phyloP scores from a whole-genome alignment of 2,797 vertebrate species.

The Coracias cyanogaster region DNA sequence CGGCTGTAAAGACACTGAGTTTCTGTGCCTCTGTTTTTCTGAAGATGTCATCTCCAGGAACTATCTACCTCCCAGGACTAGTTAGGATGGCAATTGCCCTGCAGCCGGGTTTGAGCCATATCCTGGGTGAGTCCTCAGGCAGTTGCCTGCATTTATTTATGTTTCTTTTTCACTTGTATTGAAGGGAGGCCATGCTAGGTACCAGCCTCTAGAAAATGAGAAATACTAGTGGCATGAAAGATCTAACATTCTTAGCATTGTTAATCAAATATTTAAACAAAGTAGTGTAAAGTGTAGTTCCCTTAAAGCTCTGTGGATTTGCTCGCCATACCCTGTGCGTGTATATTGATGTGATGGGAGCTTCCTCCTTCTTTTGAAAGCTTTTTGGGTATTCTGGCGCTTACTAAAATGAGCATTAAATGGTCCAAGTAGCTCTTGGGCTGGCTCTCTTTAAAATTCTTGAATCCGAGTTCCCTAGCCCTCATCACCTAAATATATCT shows the following conservation, averaged over 20 bases:
- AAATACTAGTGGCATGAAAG: background rate
- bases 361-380: background rate
- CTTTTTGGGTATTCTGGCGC: background rate
- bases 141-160: background rate
- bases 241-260: background rate
- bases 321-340: background rate
- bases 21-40: background rate
- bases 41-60: background rate
- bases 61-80: background rate
- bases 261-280: background rate
- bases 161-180: background rate
- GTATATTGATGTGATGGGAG: background rate
- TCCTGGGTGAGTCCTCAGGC: background rate
- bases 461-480: background rate
- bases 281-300: background rate
- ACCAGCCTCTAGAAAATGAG: background rate
- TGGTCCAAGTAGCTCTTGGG: background rate
- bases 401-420: background rate
- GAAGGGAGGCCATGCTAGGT: background rate
- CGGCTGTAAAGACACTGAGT: background rate
- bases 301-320: background rate
- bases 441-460: background rate
- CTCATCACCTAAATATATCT: background rate
- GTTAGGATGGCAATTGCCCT: accelerated
- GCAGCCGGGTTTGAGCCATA: accelerated